phyloP scores from a whole-genome alignment of 2,888 invertebrate species.

The Oxyteleia sp. region DNA sequence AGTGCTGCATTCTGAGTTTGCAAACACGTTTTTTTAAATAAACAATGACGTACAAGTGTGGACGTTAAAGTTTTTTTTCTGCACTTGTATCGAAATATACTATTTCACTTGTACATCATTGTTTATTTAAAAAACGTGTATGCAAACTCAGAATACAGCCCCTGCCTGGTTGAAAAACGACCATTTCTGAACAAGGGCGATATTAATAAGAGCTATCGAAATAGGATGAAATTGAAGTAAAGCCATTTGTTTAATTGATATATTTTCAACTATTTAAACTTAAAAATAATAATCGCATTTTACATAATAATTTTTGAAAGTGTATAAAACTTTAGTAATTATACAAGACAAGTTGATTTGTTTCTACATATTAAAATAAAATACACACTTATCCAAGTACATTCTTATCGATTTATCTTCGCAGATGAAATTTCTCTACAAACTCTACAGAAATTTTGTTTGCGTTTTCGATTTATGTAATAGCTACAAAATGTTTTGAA shows the following conservation, averaged over 20 bases:
- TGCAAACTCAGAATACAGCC: no score
- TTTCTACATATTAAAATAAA: conserved; percentile 72
- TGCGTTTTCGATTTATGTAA: conserved; percentile 44
- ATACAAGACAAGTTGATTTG: conserved; percentile 68
- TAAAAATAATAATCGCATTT: conserved; percentile 73
- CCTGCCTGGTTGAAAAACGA: no score
- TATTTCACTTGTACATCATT: no score
- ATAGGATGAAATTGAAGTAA: not conserved
- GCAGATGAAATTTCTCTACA: conserved; percentile 67
- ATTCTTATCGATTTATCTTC: conserved; percentile 68
- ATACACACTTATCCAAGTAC: conserved; percentile 72
- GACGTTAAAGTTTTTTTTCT: no score
- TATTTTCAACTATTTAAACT: conserved; percentile 72
- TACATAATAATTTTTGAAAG: conserved; percentile 67
- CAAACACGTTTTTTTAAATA: no score
- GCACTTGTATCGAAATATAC: no score
- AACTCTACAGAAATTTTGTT: conserved; percentile 74
- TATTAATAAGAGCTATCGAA: no score
- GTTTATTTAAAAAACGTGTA: no score
- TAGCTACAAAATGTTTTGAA: conserved; percentile 57
- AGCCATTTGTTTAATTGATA: conserved; percentile 55
- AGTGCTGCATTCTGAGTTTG: no score
- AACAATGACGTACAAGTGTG: no score
- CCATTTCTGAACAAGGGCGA: no score
- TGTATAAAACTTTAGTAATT: conserved; percentile 72